Evolutionary conservation across 2,888 invertebrate species (phyloP).

Genomic region (Archips xylosteana): DNA sequence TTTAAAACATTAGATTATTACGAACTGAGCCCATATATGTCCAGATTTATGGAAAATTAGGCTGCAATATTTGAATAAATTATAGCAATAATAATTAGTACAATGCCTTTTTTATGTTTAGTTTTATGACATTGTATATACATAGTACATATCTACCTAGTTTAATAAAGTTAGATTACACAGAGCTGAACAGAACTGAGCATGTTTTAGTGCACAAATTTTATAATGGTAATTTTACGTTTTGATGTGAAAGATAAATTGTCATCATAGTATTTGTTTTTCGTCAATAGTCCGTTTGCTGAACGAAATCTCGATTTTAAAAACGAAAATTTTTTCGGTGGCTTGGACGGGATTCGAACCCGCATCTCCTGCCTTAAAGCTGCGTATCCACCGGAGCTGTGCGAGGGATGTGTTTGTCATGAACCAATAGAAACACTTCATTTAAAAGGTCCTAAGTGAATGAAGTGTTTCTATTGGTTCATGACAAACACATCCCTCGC

Average conservation of each 20-base stretch:
- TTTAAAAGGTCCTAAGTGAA: too few species aligned
- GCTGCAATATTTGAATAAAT: neutral
- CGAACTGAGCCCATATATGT: neutral
- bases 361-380: too few species aligned
- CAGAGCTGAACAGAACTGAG: neutral
- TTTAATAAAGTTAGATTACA: neutral
- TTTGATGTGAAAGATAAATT: neutral
- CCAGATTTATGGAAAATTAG: neutral
- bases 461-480: too few species aligned
- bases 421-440: too few species aligned
- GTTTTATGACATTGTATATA: neutral
- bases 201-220: neutral
- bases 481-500: too few species aligned
- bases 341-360: too few species aligned
- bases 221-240: neutral
- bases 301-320: too few species aligned
- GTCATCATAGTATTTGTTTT: neutral
- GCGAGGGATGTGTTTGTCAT: too few species aligned
- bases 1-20: constrained; percentile 1
- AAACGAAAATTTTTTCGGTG: too few species aligned
- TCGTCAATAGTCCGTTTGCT: too few species aligned
- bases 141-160: neutral
- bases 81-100: constrained; percentile 1
- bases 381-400: too few species aligned
- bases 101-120: neutral